phyloP scores from a whole-genome alignment of 2,888 invertebrate genomes.

The Drosophila hamatofila region DNA sequence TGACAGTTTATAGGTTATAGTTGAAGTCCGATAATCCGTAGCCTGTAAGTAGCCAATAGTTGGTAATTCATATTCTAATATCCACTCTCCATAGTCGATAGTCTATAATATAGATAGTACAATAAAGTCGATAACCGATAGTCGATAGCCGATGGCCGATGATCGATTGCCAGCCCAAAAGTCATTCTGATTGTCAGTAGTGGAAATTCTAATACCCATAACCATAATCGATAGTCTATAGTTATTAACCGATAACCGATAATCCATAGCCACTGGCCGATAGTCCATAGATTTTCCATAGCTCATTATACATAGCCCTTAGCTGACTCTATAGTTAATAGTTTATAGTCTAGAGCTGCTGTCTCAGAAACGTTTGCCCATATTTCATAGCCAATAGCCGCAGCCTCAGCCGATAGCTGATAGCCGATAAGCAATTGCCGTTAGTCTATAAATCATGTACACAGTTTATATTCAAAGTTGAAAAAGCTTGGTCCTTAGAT shows the following conservation, averaged over 20 bases:
- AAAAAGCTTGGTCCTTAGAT: too few species aligned
- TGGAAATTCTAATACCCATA: not conserved
- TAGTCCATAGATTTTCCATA: not conserved
- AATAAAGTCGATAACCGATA: not conserved
- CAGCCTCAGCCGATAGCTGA: not conserved
- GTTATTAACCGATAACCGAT: not conserved
- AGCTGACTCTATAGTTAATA: not conserved
- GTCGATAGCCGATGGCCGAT: not conserved
- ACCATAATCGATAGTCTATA: not conserved
- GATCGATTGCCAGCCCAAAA: too few species aligned
- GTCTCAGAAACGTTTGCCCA: not conserved
- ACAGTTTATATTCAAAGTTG: too few species aligned
- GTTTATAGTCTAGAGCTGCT: not conserved
- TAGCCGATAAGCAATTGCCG: not conserved
- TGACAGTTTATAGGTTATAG: not conserved
- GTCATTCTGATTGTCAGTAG: not conserved
- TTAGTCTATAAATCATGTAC: too few species aligned
- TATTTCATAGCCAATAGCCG: not conserved
- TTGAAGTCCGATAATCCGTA: not conserved
- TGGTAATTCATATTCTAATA: not conserved
- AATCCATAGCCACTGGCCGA: not conserved
- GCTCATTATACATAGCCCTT: rapidly evolving
- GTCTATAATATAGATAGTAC: not conserved
- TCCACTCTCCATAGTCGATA: not conserved
- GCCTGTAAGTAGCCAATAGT: not conserved